Conservation (phyloP, 2,797 vertebrate species). For the Protosalanx chinensis region DNA sequence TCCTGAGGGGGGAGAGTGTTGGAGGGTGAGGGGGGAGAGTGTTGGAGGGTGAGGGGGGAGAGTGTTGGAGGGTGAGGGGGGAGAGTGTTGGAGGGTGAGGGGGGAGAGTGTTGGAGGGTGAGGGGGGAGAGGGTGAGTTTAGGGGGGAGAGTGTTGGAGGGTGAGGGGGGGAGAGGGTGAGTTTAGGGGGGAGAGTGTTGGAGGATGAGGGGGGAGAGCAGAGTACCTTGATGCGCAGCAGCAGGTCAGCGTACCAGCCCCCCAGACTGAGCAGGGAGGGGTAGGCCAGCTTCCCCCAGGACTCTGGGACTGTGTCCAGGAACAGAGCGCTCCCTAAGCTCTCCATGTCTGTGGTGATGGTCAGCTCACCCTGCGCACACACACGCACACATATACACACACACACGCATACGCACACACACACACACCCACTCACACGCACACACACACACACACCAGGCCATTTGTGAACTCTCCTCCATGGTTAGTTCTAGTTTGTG, state of each 20-base stretch:
- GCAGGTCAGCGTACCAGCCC: constrained; percentile 75
- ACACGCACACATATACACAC: constrained; percentile 12
- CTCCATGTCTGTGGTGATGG: constrained; percentile 81
- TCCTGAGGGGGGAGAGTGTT: constrained; percentile 42
- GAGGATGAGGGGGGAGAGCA: background rate
- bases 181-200: background rate
- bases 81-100: background rate
- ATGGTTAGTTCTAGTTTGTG: background rate
- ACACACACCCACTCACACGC: constrained; percentile 12
- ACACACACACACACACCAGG: background rate
- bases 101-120: background rate
- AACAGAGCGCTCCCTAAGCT: constrained; percentile 72
- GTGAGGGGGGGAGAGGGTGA: background rate
- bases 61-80: background rate
- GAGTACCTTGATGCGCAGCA: constrained; percentile 66
- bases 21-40: background rate
- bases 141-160: background rate
- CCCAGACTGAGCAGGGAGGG: constrained; percentile 74
- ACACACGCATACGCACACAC: background rate
- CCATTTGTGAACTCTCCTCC: background rate
- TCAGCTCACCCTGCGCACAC: constrained; percentile 73
- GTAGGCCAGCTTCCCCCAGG: constrained; percentile 75
- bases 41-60: background rate
- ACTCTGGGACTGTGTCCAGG: constrained; percentile 71
- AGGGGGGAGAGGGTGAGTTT: background rate